Evolutionary conservation across 2,888 invertebrate genomes (phyloP).

Genomic region (Drosophila kanekoi): DNA sequence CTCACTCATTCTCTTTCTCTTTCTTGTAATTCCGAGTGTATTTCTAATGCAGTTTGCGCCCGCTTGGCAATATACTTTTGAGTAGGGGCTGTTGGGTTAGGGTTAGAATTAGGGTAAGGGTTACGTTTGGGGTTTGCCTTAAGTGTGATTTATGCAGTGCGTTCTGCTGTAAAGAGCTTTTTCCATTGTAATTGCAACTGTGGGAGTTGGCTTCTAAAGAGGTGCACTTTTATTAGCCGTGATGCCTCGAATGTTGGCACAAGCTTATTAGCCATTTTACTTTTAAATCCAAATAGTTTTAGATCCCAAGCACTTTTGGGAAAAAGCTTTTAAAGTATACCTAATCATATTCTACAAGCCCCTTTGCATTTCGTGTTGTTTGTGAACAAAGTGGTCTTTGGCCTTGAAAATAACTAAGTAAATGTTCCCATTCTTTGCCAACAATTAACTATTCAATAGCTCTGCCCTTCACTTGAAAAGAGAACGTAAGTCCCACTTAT

Average conservation of each 20-base stretch:
- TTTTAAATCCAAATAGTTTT: neutral
- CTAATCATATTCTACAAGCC: too few relatives aligned
- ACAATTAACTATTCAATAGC: slow-evolving; percentile 5
- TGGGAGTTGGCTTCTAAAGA: slow-evolving; percentile 20
- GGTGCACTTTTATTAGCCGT: slow-evolving; percentile 17
- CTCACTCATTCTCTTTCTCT: slow-evolving; percentile 3
- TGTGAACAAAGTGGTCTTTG: neutral
- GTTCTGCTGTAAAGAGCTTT: slow-evolving; percentile 35
- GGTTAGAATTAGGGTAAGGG: slow-evolving; percentile 8
- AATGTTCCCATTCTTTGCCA: slow-evolving; percentile 20
- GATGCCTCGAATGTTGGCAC: neutral
- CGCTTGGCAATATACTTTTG: slow-evolving; percentile 35
- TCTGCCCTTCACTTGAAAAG: slow-evolving; percentile 36
- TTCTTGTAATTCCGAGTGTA: slow-evolving; percentile 28
- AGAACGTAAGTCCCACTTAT: slow-evolving; percentile 4
- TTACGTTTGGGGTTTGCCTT: slow-evolving; percentile 18
- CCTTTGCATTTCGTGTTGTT: neutral
- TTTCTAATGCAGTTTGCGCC: slow-evolving; percentile 50
- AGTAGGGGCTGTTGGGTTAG: slow-evolving; percentile 19
- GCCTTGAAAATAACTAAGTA: slow-evolving; percentile 13
- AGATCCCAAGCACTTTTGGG: neutral
- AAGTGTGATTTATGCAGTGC: slow-evolving; percentile 69
- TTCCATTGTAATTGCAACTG: slow-evolving; percentile 42
- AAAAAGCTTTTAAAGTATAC: neutral
- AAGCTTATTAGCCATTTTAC: slow-evolving; percentile 5